phyloP scores from a whole-genome alignment of 2,113 vertebrate species.

The Glaucidium brasilianum region DNA sequence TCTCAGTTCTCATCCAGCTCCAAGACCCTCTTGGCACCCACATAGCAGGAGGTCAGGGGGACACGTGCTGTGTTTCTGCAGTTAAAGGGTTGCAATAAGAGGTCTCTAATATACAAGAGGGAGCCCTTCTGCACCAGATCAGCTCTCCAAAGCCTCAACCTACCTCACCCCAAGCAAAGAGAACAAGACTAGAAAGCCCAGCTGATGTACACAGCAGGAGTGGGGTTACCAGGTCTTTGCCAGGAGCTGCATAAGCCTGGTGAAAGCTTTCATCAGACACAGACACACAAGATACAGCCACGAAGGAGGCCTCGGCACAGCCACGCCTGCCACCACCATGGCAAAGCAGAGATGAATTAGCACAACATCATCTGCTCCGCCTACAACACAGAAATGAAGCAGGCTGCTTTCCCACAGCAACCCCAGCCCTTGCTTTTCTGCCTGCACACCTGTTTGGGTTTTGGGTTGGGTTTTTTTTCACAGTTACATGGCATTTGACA shows the following conservation, averaged over 20 bases:
- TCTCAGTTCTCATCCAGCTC: neutral
- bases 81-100: neutral
- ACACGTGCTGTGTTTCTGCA: rapidly evolving
- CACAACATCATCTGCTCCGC: neutral
- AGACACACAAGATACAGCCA: rapidly evolving
- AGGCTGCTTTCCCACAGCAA: neutral
- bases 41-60: neutral
- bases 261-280: neutral
- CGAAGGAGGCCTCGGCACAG: neutral
- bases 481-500: neutral
- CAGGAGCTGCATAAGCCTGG: rapidly evolving
- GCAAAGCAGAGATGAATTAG: neutral
- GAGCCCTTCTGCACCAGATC: neutral
- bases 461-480: neutral
- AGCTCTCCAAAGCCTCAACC: neutral
- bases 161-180: neutral
- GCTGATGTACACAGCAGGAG: neutral
- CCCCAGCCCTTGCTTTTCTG: neutral
- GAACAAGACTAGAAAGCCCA: neutral
- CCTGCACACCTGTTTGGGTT: too few species aligned
- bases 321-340: neutral
- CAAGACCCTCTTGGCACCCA: neutral
- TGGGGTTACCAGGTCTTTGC: neutral
- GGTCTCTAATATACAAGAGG: neutral
- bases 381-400: neutral